These are phyloP conservation scores for Chaetops frenatus DNA, from an alignment of 2,113 vertebrate genomes.

Conservation along the genomic window DNA sequence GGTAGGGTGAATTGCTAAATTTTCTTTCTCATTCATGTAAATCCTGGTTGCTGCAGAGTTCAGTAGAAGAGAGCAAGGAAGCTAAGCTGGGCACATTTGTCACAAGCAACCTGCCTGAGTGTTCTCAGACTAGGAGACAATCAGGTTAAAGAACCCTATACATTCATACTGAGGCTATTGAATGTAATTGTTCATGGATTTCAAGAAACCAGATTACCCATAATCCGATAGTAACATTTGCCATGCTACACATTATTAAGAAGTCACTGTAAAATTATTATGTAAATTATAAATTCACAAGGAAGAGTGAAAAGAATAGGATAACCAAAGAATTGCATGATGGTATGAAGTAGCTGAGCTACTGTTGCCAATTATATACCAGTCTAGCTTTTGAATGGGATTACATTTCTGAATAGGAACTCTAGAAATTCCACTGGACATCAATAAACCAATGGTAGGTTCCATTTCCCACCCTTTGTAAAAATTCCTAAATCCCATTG, in stretches of 20 bases:
- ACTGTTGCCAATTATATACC: neutral
- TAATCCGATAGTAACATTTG: neutral
- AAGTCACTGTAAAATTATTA: neutral
- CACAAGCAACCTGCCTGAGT: neutral
- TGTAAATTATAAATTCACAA: constrained; percentile 1
- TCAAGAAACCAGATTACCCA: constrained; percentile 13
- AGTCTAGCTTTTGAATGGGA: neutral
- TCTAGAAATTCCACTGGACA: neutral
- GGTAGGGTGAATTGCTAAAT: neutral
- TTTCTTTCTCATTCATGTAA: neutral
- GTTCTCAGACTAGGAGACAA: neutral
- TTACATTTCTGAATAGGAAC: neutral
- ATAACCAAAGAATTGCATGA: neutral
- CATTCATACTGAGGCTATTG: neutral
- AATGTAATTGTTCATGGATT: neutral
- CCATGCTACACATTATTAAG: neutral
- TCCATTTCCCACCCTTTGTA: neutral
- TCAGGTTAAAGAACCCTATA: neutral
- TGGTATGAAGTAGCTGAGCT: neutral
- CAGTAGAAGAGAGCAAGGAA: neutral
- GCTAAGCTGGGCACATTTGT: neutral
- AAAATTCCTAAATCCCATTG: neutral
- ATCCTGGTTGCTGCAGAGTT: neutral
- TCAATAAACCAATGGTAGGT: neutral
- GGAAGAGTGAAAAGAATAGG: neutral